Conservation (phyloP, 2,797 vertebrate genomes). For the Heteromormyrus szaboi region DNA sequence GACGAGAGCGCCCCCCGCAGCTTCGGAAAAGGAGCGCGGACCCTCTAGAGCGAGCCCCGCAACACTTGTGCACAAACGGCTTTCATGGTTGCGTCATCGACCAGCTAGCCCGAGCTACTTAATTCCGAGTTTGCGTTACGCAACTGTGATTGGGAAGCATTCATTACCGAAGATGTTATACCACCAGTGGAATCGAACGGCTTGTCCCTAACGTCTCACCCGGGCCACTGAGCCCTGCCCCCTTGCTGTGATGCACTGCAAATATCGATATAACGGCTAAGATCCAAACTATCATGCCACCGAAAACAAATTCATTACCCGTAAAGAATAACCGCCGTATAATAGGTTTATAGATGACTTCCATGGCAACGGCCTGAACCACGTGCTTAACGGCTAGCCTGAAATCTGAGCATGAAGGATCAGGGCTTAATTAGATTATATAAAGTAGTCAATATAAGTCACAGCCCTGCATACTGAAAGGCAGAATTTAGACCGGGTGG, state of each 20-base stretch:
- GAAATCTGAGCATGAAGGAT: neutral
- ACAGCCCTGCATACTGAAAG: neutral
- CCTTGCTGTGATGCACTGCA: neutral
- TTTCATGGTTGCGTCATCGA: neutral
- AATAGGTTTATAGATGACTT: constrained; percentile 3
- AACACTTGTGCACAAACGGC: neutral
- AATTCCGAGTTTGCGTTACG: neutral
- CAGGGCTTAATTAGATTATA: neutral
- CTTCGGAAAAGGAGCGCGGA: neutral
- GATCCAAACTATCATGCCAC: neutral
- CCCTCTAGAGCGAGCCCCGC: neutral
- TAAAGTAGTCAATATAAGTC: neutral
- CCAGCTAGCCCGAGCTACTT: neutral
- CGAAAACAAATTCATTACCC: neutral
- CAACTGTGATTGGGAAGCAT: neutral
- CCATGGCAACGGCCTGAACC: neutral
- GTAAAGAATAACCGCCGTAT: neutral
- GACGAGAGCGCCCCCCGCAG: neutral
- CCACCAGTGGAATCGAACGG: neutral
- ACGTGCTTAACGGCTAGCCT: neutral
- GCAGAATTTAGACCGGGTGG: neutral
- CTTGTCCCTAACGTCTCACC: neutral
- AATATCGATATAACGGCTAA: neutral
- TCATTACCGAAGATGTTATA: neutral
- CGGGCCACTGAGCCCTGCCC: neutral